Percentiles rank a stretch among this genome's conserved stretches.
Conservation (phyloP, 2,888 invertebrate species). For the Corbicula japonica region DNA sequence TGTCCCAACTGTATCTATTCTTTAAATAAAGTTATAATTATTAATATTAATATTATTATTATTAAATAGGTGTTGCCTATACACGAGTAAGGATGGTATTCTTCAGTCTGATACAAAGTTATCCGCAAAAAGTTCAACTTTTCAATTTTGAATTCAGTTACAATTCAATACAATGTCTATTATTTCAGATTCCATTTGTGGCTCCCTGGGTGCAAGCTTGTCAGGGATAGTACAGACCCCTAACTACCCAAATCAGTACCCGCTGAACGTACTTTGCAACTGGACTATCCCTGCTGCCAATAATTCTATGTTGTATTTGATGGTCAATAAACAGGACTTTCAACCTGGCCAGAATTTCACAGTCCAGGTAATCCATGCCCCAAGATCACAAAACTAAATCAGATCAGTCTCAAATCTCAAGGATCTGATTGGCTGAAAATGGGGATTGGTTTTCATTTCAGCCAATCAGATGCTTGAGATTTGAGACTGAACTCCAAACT, state of each 20-base stretch:
- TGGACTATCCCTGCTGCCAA: conserved; percentile 88
- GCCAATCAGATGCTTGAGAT: neutral
- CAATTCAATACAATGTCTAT: too few relatives aligned
- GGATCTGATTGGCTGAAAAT: neutral
- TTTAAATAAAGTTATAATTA: neutral
- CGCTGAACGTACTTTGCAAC: conserved; percentile 89
- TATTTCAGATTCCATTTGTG: conserved; percentile 36
- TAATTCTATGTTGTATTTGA: conserved; percentile 46
- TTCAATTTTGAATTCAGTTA: too few relatives aligned
- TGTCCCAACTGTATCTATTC: neutral
- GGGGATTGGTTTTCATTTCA: neutral
- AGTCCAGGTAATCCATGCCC: conserved; percentile 24
- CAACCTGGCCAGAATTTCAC: conserved; percentile 27
- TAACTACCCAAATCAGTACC: conserved; percentile 89
- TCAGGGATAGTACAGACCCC: conserved; percentile 89
- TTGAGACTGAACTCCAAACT: neutral
- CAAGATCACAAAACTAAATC: neutral
- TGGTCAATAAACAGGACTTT: conserved; percentile 47
- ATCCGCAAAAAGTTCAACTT: too few relatives aligned
- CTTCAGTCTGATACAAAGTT: too few relatives aligned
- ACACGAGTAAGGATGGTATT: too few relatives aligned
- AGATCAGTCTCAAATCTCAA: neutral
- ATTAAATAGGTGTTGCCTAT: too few relatives aligned
- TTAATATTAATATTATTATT: neutral
- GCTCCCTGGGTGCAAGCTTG: conserved; percentile 2